Evolutionary conservation across 2,797 vertebrate genomes (phyloP).

Genomic region (Pangasius larnaudii): DNA sequence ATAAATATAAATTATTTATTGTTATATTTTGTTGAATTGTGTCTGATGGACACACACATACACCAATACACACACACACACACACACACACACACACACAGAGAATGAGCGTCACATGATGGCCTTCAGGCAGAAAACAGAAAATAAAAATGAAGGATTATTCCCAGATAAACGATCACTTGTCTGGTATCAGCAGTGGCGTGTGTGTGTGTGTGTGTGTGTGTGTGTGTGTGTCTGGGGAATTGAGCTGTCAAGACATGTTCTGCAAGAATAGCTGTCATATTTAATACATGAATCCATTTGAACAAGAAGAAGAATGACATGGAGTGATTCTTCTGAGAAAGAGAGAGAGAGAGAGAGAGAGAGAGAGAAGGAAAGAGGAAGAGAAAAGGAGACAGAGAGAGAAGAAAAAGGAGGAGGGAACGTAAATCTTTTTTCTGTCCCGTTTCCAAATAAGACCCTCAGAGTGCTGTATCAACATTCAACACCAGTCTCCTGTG

Average conservation of each 20-base stretch:
- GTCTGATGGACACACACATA: background rate
- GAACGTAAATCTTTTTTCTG: background rate
- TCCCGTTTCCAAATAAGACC: slow-evolving; percentile 1
- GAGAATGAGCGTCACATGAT: background rate
- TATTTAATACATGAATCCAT: slow-evolving; percentile 41
- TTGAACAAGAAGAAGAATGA: background rate
- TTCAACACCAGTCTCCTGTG: background rate
- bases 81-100: background rate
- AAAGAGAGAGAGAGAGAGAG: background rate
- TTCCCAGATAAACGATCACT: slow-evolving; percentile 16
- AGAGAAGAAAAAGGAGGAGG: too few relatives aligned
- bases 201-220: background rate
- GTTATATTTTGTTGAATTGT: background rate
- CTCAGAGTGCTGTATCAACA: background rate
- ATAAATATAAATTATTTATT: background rate
- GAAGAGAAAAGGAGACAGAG: background rate
- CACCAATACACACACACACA: background rate
- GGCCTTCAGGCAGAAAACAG: slow-evolving; percentile 3
- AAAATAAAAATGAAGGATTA: slow-evolving; percentile 18
- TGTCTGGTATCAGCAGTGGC: slow-evolving; percentile 4
- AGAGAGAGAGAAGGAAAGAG: background rate
- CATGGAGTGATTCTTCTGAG: background rate
- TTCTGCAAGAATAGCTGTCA: slow-evolving; percentile 39
- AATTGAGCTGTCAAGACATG: background rate
- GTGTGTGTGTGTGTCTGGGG: slow-evolving; percentile 7